Base-by-base conservation (phyloP, 1,140 invertebrate genomes). In the Drosophila fuyamai region DNA sequence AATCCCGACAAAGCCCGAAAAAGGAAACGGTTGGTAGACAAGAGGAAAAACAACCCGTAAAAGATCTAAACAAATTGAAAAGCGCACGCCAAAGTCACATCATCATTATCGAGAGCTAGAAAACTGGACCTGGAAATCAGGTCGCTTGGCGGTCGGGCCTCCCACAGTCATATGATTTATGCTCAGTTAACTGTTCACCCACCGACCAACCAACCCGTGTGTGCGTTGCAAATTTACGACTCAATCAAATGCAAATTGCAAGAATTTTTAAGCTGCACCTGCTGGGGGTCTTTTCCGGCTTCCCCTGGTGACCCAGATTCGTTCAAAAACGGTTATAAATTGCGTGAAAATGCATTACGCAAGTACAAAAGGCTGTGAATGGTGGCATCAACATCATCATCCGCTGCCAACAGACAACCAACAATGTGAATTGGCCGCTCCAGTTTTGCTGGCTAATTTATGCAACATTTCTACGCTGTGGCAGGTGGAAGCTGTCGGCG, bases 341-440 rank as follows among this genome's bases (percentile, higher is more conserved):
- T 86, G 83, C 83, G 83, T 86, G 83, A 86, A 86, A 86, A 86
- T 88, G 83, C 83, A 86, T 86, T 86, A 86, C 83, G 83, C 83
- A 86, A 86, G 83, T 86, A 88, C 83, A 83, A 86, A 86, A 86
- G 83, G 79, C 84, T 86, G 83, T 88, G 83, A 86, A 86, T 89
- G 81, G 84, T 86, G 83, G 76, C 83, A 85, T 58, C 60, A 73
- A 61, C 75, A 79, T 36, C 72, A 53, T 27, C 63, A 57, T 13
- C 58, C 43, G 16, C 38, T 59, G 10, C 46, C 44, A 13, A 4
- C 51, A 43, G 23, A 16, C 58, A 29, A 38, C 44, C 77, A 77
- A 82, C 74, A 83, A 86, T 88, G 84, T 68, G 53, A 61, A 76
- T 88, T 71, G 68, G 79, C 63, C 67, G 83, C 83, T 86, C 83